These are phyloP conservation scores for Illadopsis cleaveri DNA, from an alignment of 2,113 vertebrate genomes.

Conservation along the genomic window DNA sequence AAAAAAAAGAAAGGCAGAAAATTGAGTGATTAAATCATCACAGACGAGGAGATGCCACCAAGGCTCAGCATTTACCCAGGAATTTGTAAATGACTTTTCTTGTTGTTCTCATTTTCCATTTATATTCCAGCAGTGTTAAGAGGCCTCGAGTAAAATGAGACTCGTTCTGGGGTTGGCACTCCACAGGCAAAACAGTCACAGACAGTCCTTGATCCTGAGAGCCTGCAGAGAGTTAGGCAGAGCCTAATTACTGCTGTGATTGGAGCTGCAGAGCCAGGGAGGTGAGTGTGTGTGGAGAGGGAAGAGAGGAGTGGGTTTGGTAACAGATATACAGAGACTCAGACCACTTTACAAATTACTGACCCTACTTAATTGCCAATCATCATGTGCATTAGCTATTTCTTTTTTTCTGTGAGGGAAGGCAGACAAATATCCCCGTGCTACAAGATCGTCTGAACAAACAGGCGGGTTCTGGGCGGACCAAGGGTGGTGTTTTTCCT, in stretches of 20 bases:
- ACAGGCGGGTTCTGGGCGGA: rapidly evolving
- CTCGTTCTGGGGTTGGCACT: not conserved
- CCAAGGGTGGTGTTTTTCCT: not conserved
- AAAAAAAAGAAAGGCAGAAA: not conserved
- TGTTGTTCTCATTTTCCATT: not conserved
- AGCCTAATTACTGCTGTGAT: not conserved
- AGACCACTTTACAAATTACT: not conserved
- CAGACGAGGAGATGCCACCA: not conserved
- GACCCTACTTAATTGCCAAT: not conserved
- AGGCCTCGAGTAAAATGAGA: not conserved
- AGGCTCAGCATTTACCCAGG: not conserved
- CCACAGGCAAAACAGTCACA: not conserved
- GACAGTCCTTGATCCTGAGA: slow-evolving; percentile 7
- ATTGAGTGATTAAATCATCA: not conserved
- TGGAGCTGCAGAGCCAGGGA: not conserved
- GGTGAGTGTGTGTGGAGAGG: not conserved
- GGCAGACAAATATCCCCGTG: not conserved
- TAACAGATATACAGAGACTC: not conserved
- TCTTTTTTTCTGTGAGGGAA: not conserved
- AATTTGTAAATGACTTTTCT: not conserved
- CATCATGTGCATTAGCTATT: not conserved
- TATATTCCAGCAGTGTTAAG: not conserved
- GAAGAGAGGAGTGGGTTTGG: not conserved
- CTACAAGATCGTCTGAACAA: not conserved
- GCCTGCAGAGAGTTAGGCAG: not conserved